A percentile compares a stretch with the other conserved stretches of the same genome.
Evolutionary conservation across 2,888 invertebrate genomes (phyloP).

Genomic region (Gastracanthus pulcherrimus): DNA sequence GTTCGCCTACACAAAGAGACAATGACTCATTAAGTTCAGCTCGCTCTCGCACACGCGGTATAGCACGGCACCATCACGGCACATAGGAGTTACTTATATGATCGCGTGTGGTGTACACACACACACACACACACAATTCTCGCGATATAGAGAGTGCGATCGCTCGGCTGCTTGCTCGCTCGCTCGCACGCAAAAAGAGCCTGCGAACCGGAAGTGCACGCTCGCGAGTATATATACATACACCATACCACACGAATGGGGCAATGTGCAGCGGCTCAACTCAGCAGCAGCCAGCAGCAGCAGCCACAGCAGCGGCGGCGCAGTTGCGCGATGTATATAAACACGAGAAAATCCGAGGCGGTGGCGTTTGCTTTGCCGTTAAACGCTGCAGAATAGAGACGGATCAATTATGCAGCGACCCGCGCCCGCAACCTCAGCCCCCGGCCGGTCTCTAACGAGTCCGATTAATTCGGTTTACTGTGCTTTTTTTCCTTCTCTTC

Average conservation of each 20-base stretch:
- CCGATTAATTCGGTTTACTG: slow-evolving; percentile 33
- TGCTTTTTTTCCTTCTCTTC: neutral
- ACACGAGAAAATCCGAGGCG: slow-evolving; percentile 32
- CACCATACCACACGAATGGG: neutral
- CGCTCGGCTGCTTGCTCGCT: neutral
- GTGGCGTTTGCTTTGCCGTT: slow-evolving; percentile 34
- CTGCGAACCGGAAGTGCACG: slow-evolving; percentile 56
- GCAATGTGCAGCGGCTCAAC: slow-evolving; percentile 8
- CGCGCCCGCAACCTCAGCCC: neutral
- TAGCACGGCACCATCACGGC: too few relatives aligned
- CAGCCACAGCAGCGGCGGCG: too few relatives aligned
- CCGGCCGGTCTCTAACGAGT: slow-evolving; percentile 18
- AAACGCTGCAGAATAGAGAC: slow-evolving; percentile 37
- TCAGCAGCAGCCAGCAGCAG: neutral
- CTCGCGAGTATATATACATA: neutral
- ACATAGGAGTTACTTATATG: too few relatives aligned
- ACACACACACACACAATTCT: too few relatives aligned
- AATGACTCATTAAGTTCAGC: slow-evolving; percentile 54
- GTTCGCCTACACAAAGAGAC: slow-evolving; percentile 49
- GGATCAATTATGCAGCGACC: slow-evolving; percentile 45
- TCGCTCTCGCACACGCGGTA: slow-evolving; percentile 6
- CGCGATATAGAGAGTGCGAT: neutral
- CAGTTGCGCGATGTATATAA: neutral
- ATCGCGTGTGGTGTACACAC: too few relatives aligned
- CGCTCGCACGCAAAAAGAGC: slow-evolving; percentile 47